Evolutionary conservation across 2,888 invertebrate genomes (phyloP).

Genomic region (Caenorhabditis sp.): DNA sequence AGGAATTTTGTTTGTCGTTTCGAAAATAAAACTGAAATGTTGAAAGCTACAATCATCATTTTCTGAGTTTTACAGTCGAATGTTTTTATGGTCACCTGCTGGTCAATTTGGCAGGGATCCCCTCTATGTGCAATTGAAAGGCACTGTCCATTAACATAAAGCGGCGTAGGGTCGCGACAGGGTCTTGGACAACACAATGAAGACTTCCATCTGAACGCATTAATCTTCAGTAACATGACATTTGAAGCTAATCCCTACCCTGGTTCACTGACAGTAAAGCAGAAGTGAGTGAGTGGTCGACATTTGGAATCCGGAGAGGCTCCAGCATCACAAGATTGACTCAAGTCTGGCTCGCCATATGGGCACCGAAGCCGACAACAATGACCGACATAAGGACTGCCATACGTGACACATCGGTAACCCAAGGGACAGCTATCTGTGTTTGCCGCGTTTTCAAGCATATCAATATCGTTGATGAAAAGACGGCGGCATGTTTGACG

Average conservation of each 20-base stretch:
- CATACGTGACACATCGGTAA: constrained; percentile 82
- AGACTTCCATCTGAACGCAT: constrained; percentile 76
- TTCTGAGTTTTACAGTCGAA: no score
- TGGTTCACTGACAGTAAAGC: constrained; percentile 77
- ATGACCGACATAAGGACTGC: constrained; percentile 83
- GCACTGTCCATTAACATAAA: constrained; percentile 82
- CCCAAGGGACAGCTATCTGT: constrained; percentile 75
- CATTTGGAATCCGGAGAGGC: constrained; percentile 81
- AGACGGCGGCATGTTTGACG: constrained; percentile 81
- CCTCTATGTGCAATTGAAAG: constrained; percentile 81
- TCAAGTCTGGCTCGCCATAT: constrained; percentile 82
- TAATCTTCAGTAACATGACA: neutral
- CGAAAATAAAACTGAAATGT: no score
- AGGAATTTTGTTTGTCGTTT: no score
- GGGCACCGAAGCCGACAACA: constrained; percentile 83
- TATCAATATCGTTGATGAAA: constrained; percentile 82
- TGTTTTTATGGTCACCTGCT: constrained; percentile 71
- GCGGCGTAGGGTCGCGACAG: constrained; percentile 82
- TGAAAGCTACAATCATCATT: no score
- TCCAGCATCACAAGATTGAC: constrained; percentile 82
- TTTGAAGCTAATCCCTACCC: constrained; percentile 50
- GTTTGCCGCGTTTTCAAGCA: constrained; percentile 81
- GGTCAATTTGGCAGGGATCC: constrained; percentile 82
- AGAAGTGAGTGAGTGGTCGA: constrained; percentile 82
- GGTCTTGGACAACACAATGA: constrained; percentile 83